Conservation (phyloP, 1,140 invertebrate species). For the Brachionus plicatilis region DNA sequence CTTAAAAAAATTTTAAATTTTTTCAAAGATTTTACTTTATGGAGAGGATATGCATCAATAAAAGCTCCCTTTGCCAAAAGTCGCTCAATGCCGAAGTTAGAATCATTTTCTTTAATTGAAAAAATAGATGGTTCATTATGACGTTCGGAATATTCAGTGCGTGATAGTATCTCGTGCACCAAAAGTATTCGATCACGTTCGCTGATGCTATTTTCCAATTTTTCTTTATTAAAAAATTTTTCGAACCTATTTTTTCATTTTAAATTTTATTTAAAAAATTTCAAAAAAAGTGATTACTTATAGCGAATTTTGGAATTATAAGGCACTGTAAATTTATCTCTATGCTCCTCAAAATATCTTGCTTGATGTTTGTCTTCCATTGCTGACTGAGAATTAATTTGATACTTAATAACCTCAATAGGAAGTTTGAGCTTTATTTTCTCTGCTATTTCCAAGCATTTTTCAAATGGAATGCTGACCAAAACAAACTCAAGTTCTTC, state of each 20-base stretch:
- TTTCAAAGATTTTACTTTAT: background rate
- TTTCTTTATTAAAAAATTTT: conserved; percentile 25
- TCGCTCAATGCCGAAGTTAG: conserved; percentile 31
- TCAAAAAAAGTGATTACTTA: background rate
- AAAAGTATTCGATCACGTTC: background rate
- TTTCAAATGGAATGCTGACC: conserved; percentile 9
- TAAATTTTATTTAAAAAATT: background rate
- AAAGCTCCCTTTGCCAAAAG: conserved; percentile 2
- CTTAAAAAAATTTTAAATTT: background rate
- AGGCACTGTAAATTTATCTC: background rate
- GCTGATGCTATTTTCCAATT: background rate
- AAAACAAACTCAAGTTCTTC: background rate
- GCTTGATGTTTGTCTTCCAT: background rate
- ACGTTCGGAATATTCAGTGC: background rate
- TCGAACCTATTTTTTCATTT: background rate
- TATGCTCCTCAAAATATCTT: background rate
- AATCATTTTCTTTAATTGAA: background rate
- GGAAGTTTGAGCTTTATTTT: conserved; percentile 31
- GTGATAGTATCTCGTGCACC: background rate
- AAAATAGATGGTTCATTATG: background rate
- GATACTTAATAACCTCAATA: background rate
- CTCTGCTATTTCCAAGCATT: background rate
- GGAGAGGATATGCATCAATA: conserved; percentile 28
- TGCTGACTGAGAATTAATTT: background rate
- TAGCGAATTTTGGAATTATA: conserved; percentile 8